These are phyloP conservation scores for Hemicordylus capensis DNA, from an alignment of 2,113 vertebrate genomes.

Conservation along the genomic window DNA sequence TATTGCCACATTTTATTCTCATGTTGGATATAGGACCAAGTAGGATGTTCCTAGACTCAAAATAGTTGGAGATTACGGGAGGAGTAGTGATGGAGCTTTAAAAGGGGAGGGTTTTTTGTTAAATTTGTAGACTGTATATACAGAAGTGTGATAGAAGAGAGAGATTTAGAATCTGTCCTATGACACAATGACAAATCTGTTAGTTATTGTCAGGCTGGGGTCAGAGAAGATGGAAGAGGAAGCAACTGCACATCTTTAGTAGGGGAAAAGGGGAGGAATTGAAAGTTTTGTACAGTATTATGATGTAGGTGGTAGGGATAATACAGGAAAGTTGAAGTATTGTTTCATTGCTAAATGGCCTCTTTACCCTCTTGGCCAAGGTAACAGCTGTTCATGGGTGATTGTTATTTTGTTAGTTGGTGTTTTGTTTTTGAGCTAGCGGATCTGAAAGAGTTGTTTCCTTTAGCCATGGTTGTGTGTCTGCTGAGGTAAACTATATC, in stretches of 20 bases:
- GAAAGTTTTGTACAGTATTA: neutral
- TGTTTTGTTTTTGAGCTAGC: neutral
- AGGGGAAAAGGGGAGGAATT: neutral
- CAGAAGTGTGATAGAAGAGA: neutral
- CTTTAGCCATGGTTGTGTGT: neutral
- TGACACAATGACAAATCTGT: neutral
- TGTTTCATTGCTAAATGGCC: neutral
- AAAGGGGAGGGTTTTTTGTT: too few species aligned
- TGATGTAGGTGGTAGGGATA: neutral
- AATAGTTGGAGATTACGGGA: neutral
- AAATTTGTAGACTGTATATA: neutral
- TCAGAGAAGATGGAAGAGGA: neutral
- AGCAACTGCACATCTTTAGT: neutral
- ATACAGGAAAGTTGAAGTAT: neutral
- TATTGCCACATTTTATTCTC: neutral
- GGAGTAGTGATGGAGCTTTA: neutral
- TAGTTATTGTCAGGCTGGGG: neutral
- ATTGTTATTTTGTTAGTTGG: too few species aligned
- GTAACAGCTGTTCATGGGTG: neutral
- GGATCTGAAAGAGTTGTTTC: neutral
- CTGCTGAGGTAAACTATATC: too few species aligned
- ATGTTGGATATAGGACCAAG: neutral
- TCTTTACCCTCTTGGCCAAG: neutral
- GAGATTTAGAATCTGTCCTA: neutral
- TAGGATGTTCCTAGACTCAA: neutral